Conservation (phyloP, 2,888 invertebrate genomes). For the Endotricha flammealis region DNA sequence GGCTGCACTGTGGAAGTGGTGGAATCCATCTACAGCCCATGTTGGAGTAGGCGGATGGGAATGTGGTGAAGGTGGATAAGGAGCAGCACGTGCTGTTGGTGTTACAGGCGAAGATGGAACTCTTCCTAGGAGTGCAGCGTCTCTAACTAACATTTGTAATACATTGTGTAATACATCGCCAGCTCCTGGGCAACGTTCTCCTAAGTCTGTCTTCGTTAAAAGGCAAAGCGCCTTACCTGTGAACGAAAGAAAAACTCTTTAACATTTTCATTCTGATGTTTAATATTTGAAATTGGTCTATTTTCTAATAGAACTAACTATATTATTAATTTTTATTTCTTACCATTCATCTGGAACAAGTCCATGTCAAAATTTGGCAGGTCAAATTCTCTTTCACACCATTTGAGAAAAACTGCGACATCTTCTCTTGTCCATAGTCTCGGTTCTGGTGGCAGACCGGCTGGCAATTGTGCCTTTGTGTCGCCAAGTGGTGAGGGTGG, state of each 20-base stretch:
- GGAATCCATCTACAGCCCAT: conserved; percentile 81
- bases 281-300: too few relatives aligned
- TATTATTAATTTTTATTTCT: conserved; percentile 26
- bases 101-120: conserved; percentile 90
- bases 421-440: conserved; percentile 94
- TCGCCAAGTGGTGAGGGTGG: conserved; percentile 86
- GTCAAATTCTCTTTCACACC: conserved; percentile 95
- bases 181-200: conserved; percentile 93
- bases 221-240: conserved; percentile 94
- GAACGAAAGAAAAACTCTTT: conserved; percentile 13
- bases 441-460: conserved; percentile 91
- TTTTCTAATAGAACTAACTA: background rate
- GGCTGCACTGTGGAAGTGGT: conserved; percentile 83
- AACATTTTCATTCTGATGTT: background rate
- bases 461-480: conserved; percentile 91
- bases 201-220: conserved; percentile 92
- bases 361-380: conserved; percentile 94
- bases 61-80: conserved; percentile 87
- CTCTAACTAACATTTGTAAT: conserved; percentile 90
- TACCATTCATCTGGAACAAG: conserved; percentile 97
- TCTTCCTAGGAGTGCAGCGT: conserved; percentile 87
- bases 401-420: conserved; percentile 90
- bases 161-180: conserved; percentile 97
- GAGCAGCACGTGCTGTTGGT: conserved; percentile 84
- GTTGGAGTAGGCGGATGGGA: conserved; percentile 89